Conservation (phyloP, 2,888 invertebrate species). For the Ophioninae sp. region DNA sequence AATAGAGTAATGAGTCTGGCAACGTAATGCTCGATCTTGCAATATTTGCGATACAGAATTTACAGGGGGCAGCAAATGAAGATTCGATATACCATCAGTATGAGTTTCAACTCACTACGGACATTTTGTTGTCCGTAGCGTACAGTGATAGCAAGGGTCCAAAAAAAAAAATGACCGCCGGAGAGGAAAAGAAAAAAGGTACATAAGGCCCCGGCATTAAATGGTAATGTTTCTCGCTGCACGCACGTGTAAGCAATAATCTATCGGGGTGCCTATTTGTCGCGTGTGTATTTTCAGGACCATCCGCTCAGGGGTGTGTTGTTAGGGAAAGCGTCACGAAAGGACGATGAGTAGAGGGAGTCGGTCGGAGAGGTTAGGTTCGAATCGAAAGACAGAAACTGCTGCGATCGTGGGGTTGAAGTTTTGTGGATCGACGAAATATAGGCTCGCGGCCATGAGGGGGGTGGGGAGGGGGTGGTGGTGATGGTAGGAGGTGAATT, state of each 20-base stretch:
- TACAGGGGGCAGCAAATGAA: too few relatives aligned
- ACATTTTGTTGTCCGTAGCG: too few relatives aligned
- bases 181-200: not conserved
- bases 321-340: constrained; percentile 41
- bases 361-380: constrained; percentile 40
- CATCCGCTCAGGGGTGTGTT: constrained; percentile 47
- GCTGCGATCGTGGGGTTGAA: constrained; percentile 64
- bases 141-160: too few relatives aligned
- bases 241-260: constrained; percentile 63
- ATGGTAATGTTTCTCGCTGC: constrained; percentile 18
- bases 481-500: constrained; percentile 43
- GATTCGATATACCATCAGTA: too few relatives aligned
- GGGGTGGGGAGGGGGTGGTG: constrained; percentile 5
- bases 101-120: too few relatives aligned
- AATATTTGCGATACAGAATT: too few relatives aligned
- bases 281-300: constrained; percentile 70
- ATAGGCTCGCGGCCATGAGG: constrained; percentile 60
- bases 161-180: not conserved
- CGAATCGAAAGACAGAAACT: constrained; percentile 29
- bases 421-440: constrained; percentile 64
- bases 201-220: not conserved
- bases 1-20: too few relatives aligned
- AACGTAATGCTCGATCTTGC: too few relatives aligned
- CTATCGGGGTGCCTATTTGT: constrained; percentile 48
- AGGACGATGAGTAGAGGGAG: constrained; percentile 22